phyloP scores from a whole-genome alignment of 2,113 vertebrate genomes.

The Solea solea region DNA sequence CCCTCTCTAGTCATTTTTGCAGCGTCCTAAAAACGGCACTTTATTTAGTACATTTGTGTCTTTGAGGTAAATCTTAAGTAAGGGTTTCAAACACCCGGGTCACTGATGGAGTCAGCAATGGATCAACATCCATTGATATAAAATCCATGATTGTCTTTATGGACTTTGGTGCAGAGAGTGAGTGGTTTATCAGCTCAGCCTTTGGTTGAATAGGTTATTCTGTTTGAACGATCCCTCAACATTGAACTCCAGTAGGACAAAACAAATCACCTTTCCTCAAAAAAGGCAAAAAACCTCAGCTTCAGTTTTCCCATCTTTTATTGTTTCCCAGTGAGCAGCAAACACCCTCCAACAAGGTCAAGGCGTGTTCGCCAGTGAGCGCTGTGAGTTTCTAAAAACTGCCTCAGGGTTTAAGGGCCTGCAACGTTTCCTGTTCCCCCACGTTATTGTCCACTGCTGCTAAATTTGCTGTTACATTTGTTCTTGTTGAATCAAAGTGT shows the following conservation, averaged over 20 bases:
- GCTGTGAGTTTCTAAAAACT: conserved; percentile 29
- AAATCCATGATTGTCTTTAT: too few relatives aligned
- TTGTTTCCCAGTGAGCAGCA: conserved; percentile 10
- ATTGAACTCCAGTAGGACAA: background rate
- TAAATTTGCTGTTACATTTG: conserved; percentile 36
- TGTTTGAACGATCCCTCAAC: too few relatives aligned
- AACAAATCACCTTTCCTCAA: background rate
- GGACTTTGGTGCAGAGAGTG: too few relatives aligned
- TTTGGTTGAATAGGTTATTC: too few relatives aligned
- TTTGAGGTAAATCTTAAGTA: too few relatives aligned
- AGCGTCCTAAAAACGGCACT: too few relatives aligned
- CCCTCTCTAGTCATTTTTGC: too few relatives aligned
- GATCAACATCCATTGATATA: too few relatives aligned
- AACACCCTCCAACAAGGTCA: conserved; percentile 15
- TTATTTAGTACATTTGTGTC: too few relatives aligned
- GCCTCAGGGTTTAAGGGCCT: background rate
- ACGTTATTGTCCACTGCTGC: conserved; percentile 30
- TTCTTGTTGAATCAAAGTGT: background rate
- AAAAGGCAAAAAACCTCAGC: background rate
- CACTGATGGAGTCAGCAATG: too few relatives aligned
- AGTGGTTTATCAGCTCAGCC: too few relatives aligned
- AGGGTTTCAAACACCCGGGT: too few relatives aligned
- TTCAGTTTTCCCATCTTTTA: background rate
- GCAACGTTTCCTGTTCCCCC: conserved; percentile 21
- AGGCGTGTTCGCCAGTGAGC: background rate